Evolutionary conservation across 2,797 vertebrate species (phyloP).

Genomic region (Anguilla anguilla): DNA sequence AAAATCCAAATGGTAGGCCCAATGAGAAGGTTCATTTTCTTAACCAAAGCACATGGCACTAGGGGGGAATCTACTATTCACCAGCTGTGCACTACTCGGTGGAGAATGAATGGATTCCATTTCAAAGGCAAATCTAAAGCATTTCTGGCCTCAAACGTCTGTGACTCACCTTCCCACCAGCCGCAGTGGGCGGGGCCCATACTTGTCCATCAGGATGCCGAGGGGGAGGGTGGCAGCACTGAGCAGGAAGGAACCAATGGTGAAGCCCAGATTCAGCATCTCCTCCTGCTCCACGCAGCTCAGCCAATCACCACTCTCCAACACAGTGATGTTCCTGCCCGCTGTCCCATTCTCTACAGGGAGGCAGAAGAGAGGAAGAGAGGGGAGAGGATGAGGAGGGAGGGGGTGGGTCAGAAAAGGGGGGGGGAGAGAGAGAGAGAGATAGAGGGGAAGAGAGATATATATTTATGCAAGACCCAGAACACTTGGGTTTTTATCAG

Average conservation of each 20-base stretch:
- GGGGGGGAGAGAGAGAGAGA: not conserved
- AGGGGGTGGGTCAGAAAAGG: not conserved
- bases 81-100: not conserved
- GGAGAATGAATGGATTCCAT: not conserved
- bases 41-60: not conserved
- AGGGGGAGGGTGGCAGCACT: conserved; percentile 87
- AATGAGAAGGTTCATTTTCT: not conserved
- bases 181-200: conserved; percentile 84
- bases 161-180: conserved; percentile 81
- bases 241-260: conserved; percentile 87
- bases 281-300: conserved; percentile 85
- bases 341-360: conserved; percentile 61
- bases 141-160: not conserved
- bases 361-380: not conserved
- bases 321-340: conserved; percentile 32
- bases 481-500: not conserved
- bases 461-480: not conserved
- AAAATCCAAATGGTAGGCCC: too few species aligned
- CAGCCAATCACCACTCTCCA: conserved; percentile 48
- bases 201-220: conserved; percentile 78
- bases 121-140: not conserved
- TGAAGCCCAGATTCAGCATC: conserved; percentile 89
- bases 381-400: not conserved
- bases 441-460: not conserved
- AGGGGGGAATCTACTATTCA: not conserved